Base-by-base conservation (phyloP, 2,888 invertebrate genomes). In the Xestoiulus laeticollis region DNA sequence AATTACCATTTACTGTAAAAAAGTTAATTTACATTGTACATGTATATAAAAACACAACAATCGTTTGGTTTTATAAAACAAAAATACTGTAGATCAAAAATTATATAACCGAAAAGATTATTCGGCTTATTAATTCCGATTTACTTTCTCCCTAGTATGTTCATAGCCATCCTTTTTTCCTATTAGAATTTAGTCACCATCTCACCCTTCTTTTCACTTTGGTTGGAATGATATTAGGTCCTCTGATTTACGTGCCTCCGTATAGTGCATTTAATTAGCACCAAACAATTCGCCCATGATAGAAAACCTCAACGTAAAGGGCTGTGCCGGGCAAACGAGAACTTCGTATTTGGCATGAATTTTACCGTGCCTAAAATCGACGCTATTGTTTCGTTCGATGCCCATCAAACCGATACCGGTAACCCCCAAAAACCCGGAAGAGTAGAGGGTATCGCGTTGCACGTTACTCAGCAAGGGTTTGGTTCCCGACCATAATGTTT, bases 241-340 rank as follows among this genome's bases (percentile, higher is more conserved):
- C 59, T 59, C 59, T 59, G 59, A 59, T 53, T 53, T 53, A 53
- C n/a, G 1, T n/a, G 38, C 38, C 8, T 68, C n/a, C 68, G 12
- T 14, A 68, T 8, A 84, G 19, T 33, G 33, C 4, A 43, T n/a
- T 78, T 22, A 78, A 32, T 68, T 87, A 26, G n/a, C 59, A n/a
- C 82, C 82, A 82, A 94, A 94, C 93, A 96, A 95, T 93, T 97
- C 96, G 0, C 97, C 96, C 89, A 95, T 94, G 89, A 96, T 93
- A 22, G 96, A 95, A 91, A 96, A 94, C 90, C 95, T 94, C 91
- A 96, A 95, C 89, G 96, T 92, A 92, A 96, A 97, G 22, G 96
- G 95, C 88, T 96, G 96, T 1, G 96, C 95, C 87, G 95, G 95
- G 90, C 98, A 97, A 85, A 95, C 94, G 88, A 98, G 92, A 19